These are phyloP conservation scores for Aspidiotus destructor DNA, from an alignment of 2,888 invertebrate species.

Conservation along the genomic window DNA sequence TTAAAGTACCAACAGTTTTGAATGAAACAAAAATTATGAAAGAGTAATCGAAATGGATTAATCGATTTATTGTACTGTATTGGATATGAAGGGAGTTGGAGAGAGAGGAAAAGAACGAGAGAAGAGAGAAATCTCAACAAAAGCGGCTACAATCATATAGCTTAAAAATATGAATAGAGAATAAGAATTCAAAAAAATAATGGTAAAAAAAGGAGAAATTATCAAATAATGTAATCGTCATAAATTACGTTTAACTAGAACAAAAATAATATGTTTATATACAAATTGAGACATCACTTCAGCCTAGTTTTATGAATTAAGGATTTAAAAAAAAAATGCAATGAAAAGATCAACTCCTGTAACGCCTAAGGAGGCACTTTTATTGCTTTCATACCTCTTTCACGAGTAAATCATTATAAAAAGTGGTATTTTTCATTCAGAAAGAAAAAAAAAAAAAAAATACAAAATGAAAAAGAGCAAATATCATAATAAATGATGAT, in stretches of 20 bases:
- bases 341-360: neutral
- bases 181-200: neutral
- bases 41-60: too few species aligned
- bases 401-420: too few species aligned
- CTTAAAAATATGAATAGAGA: neutral
- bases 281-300: slow-evolving; percentile 25
- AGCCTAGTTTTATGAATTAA: slow-evolving; percentile 22
- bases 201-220: neutral
- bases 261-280: slow-evolving; percentile 16
- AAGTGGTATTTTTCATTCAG: too few species aligned
- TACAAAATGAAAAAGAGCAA: neutral
- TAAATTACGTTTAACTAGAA: too few species aligned
- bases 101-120: neutral
- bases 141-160: too few species aligned
- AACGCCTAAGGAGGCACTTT: too few species aligned
- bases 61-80: too few species aligned
- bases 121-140: neutral
- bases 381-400: too few species aligned
- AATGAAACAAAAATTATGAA: neutral
- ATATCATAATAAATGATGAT: neutral
- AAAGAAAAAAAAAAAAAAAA: neutral
- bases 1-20: neutral
- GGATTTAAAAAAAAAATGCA: slow-evolving; percentile 1
- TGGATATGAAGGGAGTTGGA: too few species aligned
- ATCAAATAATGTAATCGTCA: too few species aligned